phyloP scores from a whole-genome alignment of 2,797 vertebrate genomes.

The Gallirallus australis region DNA sequence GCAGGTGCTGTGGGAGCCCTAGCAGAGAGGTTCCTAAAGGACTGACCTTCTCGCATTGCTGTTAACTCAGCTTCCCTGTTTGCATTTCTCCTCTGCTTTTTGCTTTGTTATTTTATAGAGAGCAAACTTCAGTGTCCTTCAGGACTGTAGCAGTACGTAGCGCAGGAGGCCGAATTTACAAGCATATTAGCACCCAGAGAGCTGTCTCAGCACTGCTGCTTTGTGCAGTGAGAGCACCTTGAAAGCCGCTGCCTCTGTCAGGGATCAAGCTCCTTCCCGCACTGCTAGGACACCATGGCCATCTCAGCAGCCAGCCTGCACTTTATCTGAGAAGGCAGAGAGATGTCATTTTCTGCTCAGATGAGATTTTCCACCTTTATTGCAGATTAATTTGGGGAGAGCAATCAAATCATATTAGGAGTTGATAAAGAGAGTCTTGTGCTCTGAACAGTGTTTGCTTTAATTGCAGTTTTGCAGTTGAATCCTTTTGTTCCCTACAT shows the following conservation, averaged over 20 bases:
- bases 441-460: background rate
- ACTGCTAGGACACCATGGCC: background rate
- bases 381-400: background rate
- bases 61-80: background rate
- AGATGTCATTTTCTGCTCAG: background rate
- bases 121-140: slow-evolving; percentile 18
- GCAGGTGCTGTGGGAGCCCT: background rate
- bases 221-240: slow-evolving; percentile 41
- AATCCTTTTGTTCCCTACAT: slow-evolving; percentile 5
- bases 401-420: slow-evolving; percentile 21
- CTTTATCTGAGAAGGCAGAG: background rate
- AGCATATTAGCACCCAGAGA: slow-evolving; percentile 20
- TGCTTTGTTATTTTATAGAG: slow-evolving; percentile 24
- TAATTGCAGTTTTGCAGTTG: slow-evolving; percentile 15
- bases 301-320: background rate
- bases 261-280: background rate
- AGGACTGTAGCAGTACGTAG: background rate
- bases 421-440: background rate
- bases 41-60: background rate
- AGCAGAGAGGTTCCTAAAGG: background rate
- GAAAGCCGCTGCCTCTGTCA: background rate
- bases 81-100: background rate
- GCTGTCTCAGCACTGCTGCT: slow-evolving; percentile 58
- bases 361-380: slow-evolving; percentile 23
- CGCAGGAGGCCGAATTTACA: slow-evolving; percentile 34